Percentiles rank a stretch among this genome's conserved stretches.
Conservation (phyloP, 2,888 invertebrate genomes). For the Nemapogon koenigi region DNA sequence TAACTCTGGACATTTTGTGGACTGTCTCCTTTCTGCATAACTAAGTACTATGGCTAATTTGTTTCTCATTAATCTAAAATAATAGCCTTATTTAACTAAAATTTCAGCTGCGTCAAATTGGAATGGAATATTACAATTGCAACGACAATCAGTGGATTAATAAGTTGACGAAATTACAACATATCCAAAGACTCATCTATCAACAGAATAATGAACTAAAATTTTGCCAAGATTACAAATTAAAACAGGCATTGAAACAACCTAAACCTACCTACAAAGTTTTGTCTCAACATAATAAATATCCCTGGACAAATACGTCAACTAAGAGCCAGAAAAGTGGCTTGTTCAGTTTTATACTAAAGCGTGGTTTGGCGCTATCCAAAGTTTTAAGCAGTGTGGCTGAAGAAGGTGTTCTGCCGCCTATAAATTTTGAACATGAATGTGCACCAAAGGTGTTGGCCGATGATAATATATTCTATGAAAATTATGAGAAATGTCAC, state of each 20-base stretch:
- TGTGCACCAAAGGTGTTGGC: slow-evolving; percentile 35
- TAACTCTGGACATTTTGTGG: too few relatives aligned
- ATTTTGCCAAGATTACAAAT: slow-evolving; percentile 40
- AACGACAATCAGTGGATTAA: slow-evolving; percentile 49
- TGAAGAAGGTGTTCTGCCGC: slow-evolving; percentile 28
- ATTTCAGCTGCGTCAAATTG: slow-evolving; percentile 72
- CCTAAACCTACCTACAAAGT: slow-evolving; percentile 26
- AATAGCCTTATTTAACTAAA: too few relatives aligned
- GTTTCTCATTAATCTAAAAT: too few relatives aligned
- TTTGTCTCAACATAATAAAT: slow-evolving; percentile 43
- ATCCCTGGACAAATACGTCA: slow-evolving; percentile 47
- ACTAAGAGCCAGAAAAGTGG: slow-evolving; percentile 34
- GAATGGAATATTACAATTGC: slow-evolving; percentile 76
- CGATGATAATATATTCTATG: slow-evolving; percentile 41
- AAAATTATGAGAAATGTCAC: slow-evolving; percentile 40
- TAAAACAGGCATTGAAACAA: slow-evolving; percentile 30
- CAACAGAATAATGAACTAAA: slow-evolving; percentile 43
- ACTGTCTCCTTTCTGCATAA: too few relatives aligned
- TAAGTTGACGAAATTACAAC: slow-evolving; percentile 47
- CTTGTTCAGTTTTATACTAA: slow-evolving; percentile 37
- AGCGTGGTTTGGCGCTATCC: slow-evolving; percentile 34
- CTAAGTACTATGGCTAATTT: too few relatives aligned
- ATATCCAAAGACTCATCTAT: slow-evolving; percentile 43
- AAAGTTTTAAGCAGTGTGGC: slow-evolving; percentile 29
- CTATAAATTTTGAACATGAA: slow-evolving; percentile 35